phyloP scores from a whole-genome alignment of 1,140 invertebrate genomes.

The Caerostris darwini region DNA sequence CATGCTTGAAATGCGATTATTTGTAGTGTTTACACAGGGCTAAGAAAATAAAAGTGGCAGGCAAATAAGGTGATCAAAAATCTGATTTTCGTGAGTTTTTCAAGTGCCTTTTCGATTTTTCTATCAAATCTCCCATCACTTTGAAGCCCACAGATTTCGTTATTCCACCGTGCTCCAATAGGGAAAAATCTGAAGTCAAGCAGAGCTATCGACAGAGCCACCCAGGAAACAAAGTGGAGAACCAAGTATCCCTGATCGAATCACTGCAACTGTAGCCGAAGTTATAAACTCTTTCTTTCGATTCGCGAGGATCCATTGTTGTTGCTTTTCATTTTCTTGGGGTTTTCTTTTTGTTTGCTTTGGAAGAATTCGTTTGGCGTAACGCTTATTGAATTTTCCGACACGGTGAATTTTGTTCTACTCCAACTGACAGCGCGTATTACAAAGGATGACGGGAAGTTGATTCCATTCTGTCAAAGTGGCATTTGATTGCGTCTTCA shows the following conservation, averaged over 20 bases:
- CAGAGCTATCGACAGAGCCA: conserved; percentile 38
- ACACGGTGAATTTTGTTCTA: conserved; percentile 53
- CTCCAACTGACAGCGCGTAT: neutral
- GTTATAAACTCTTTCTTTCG: conserved; percentile 55
- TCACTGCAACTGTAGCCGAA: conserved; percentile 43
- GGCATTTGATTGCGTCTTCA: conserved; percentile 3
- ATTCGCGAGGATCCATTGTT: conserved; percentile 56
- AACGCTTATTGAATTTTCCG: conserved; percentile 65
- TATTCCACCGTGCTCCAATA: neutral
- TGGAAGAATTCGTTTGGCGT: conserved; percentile 56
- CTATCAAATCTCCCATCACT: neutral
- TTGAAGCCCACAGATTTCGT: neutral
- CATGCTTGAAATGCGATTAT: too few relatives aligned
- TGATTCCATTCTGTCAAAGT: neutral
- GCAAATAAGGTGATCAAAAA: too few relatives aligned
- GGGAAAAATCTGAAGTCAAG: conserved; percentile 33
- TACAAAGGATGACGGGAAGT: neutral
- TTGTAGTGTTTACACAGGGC: too few relatives aligned
- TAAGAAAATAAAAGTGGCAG: too few relatives aligned
- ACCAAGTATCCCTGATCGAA: conserved; percentile 71
- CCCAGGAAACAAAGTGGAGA: conserved; percentile 22
- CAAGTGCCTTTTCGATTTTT: neutral
- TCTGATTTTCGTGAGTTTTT: too few relatives aligned
- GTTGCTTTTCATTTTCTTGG: conserved; percentile 40
- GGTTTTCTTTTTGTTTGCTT: conserved; percentile 26